Base-by-base conservation (phyloP, 2,113 vertebrate genomes). In the Cebidichthys violaceus region DNA sequence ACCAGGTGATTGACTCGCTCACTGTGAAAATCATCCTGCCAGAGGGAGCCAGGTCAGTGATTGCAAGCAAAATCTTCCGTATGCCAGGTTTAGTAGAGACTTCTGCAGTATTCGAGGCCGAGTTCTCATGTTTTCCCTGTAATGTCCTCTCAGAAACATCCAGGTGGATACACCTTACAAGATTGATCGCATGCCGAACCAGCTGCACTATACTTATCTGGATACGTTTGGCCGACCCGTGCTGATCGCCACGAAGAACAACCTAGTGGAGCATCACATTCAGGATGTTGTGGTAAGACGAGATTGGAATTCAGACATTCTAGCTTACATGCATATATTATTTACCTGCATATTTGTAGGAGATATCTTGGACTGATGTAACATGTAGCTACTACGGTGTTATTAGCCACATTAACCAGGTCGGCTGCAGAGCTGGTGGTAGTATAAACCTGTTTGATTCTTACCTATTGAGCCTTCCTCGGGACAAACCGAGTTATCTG, bases 191-290 rank as follows among this genome's bases (percentile, higher is more conserved):
- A 91, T 94, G 71, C 94, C 95, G 0, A 96, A 99, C 0, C 97
- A 99, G 91, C 96, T 99, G 76, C 98, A 99, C 66, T 98, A 99
- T 64, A 99, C 98, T 0, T 99, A 99, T 14, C 92, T 99, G 90
- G 98, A 99, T 88, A 99, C 98, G 0, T 99, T 99, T 31, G 98
- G 98, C 64, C 96, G 98, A 10, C 97, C 98, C 0, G 98, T 99
- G 82, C 95, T 99, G 66, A 96, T 99, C 4, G 98, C 97, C 66
- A 96, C 96, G 39, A 99, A 99, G 95, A 96, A 47, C 76, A 99
- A 99, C 74, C 92, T 99, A 89, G 98, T 99, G 76, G 98, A 99
- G 84, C 97, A 99, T 92, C 98, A 99, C 88, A 99, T 99, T 86
- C 98, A 99, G 91, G 98, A 99, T 88, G 94, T 99, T 0, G 98